These are phyloP conservation scores for Eupithecia pulchellata DNA, from an alignment of 2,888 invertebrate genomes.

Conservation along the genomic window DNA sequence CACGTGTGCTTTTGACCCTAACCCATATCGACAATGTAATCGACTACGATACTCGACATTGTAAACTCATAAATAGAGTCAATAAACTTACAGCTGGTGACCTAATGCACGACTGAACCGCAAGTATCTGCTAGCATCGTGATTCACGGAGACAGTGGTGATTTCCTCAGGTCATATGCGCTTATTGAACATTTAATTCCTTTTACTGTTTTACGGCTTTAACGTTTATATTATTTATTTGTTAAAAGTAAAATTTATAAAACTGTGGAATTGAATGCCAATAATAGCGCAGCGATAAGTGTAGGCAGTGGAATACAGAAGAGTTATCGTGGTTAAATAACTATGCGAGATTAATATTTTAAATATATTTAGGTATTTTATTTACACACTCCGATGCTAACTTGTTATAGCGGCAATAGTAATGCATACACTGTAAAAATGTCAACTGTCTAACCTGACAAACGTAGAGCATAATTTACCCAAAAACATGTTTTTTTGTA, in stretches of 20 bases:
- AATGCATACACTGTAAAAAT: too few species aligned
- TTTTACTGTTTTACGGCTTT: background rate
- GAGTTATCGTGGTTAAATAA: background rate
- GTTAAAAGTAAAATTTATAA: background rate
- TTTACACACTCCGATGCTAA: too few species aligned
- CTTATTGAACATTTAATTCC: background rate
- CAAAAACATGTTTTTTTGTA: too few species aligned
- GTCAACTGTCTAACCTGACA: too few species aligned
- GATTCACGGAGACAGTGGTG: background rate
- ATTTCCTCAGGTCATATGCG: background rate
- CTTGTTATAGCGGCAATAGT: too few species aligned
- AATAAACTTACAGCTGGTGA: conserved; percentile 21
- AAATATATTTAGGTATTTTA: too few species aligned
- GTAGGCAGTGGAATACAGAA: background rate
- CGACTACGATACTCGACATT: conserved; percentile 13
- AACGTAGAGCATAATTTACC: too few species aligned
- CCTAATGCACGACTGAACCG: conserved; percentile 14
- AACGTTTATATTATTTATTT: background rate
- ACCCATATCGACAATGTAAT: conserved; percentile 5
- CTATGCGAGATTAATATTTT: too few species aligned
- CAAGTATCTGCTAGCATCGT: background rate
- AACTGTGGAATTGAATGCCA: background rate
- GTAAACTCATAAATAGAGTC: conserved; percentile 6
- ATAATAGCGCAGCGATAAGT: background rate
- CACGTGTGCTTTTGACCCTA: conserved; percentile 6